Evolutionary conservation across 2,797 vertebrate species (phyloP).

Genomic region (Xiphophorus birchmanni): DNA sequence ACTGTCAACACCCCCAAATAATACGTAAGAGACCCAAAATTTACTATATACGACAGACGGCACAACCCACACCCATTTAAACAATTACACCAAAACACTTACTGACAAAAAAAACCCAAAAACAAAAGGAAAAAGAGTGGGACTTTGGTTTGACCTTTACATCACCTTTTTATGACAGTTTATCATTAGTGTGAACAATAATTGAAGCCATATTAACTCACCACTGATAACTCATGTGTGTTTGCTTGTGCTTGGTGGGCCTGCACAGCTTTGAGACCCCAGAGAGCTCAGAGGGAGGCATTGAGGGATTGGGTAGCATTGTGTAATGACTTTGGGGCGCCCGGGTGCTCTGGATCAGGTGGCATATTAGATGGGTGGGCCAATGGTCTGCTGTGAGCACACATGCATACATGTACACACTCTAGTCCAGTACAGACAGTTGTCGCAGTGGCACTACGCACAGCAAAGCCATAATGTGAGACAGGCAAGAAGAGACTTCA

Average conservation of each 20-base stretch:
- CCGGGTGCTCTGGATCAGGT: conserved; percentile 66
- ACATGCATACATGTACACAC: conserved; percentile 19
- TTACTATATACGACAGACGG: not conserved
- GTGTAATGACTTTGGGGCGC: conserved; percentile 64
- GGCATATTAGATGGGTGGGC: conserved; percentile 61
- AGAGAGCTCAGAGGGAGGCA: conserved; percentile 36
- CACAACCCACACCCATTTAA: not conserved
- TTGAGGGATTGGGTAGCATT: conserved; percentile 56
- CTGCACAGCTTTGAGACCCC: conserved; percentile 29
- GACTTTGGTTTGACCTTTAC: not conserved
- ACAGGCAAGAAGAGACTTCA: conserved; percentile 19
- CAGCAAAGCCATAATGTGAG: conserved; percentile 10
- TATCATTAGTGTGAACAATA: conserved; percentile 2
- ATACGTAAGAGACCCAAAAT: not conserved
- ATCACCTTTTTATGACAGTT: conserved; percentile 1
- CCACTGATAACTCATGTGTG: conserved; percentile 1
- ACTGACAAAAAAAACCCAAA: not conserved
- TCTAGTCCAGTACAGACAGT: conserved; percentile 23
- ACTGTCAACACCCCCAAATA: not conserved
- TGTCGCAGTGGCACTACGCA: conserved; percentile 4
- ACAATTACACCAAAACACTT: not conserved
- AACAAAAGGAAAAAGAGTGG: not conserved
- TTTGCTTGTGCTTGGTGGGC: conserved; percentile 30
- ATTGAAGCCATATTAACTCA: conserved; percentile 19
- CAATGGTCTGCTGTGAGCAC: conserved; percentile 25